A percentile compares a stretch with the other conserved stretches of the same genome.
These are phyloP conservation scores for Bucco capensis DNA, from an alignment of 2,113 vertebrate genomes.

Conservation along the genomic window DNA sequence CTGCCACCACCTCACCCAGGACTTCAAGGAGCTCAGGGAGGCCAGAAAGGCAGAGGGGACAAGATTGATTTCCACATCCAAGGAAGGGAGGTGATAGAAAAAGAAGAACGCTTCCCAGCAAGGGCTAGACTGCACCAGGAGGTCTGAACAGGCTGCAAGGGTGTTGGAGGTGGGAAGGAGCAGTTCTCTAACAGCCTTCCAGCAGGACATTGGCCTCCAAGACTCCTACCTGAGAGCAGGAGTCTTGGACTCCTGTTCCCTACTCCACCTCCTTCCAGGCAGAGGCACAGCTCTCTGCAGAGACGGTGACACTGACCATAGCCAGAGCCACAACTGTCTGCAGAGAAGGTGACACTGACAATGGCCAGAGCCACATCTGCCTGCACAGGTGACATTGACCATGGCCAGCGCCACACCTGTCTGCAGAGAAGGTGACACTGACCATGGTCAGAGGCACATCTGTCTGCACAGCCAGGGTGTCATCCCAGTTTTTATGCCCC, in stretches of 20 bases:
- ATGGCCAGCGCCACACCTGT: background rate
- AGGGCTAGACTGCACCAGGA: background rate
- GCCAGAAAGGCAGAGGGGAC: background rate
- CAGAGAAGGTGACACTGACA: fast-evolving
- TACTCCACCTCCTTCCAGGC: too few species aligned
- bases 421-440: too few species aligned
- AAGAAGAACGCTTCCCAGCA: too few species aligned
- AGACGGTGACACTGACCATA: fast-evolving
- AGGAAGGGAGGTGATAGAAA: background rate
- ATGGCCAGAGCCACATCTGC: fast-evolving
- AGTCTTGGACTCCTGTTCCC: too few species aligned
- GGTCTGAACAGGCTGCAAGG: too few species aligned
- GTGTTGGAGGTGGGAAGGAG: background rate
- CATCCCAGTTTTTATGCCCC: fast-evolving
- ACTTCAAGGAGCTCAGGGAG: fast-evolving
- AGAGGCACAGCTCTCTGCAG: background rate
- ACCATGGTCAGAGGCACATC: fast-evolving
- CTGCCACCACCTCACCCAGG: fast-evolving
- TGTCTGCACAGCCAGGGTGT: fast-evolving
- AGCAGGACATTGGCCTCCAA: background rate
- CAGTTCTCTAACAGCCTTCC: background rate
- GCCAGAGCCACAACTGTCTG: too few species aligned
- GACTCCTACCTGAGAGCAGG: background rate
- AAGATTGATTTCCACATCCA: background rate
- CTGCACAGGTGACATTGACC: fast-evolving